These are phyloP conservation scores for Malurus splendens DNA, from an alignment of 2,797 vertebrate genomes.

Conservation along the genomic window DNA sequence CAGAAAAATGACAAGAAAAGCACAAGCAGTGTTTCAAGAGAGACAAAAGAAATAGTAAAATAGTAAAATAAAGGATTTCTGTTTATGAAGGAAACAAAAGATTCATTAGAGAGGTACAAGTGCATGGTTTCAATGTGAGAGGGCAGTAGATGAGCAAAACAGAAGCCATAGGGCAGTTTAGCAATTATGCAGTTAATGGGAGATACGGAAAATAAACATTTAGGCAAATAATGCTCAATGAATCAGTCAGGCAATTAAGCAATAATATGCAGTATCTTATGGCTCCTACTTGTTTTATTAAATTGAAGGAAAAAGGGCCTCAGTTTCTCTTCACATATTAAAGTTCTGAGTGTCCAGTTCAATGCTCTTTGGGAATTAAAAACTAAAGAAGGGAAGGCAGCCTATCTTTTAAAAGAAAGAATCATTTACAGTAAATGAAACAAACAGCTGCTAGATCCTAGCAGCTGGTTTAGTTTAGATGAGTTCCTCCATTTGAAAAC, in stretches of 20 bases:
- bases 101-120: background rate
- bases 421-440: background rate
- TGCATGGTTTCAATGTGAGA: background rate
- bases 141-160: background rate
- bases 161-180: background rate
- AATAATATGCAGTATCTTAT: background rate
- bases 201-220: background rate
- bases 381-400: background rate
- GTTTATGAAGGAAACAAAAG: background rate
- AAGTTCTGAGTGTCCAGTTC: background rate
- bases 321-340: background rate
- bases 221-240: slow-evolving; percentile 9
- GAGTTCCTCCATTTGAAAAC: background rate
- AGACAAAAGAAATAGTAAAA: background rate
- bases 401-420: background rate
- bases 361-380: background rate
- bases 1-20: background rate
- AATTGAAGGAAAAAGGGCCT: background rate
- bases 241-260: slow-evolving; percentile 12
- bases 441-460: background rate
- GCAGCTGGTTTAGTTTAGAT: background rate
- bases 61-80: background rate
- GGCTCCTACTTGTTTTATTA: background rate
- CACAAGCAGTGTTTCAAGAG: background rate
- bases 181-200: background rate